Conservation (phyloP, 2,888 invertebrate species). For the Sphaerophoria rueppellii region DNA sequence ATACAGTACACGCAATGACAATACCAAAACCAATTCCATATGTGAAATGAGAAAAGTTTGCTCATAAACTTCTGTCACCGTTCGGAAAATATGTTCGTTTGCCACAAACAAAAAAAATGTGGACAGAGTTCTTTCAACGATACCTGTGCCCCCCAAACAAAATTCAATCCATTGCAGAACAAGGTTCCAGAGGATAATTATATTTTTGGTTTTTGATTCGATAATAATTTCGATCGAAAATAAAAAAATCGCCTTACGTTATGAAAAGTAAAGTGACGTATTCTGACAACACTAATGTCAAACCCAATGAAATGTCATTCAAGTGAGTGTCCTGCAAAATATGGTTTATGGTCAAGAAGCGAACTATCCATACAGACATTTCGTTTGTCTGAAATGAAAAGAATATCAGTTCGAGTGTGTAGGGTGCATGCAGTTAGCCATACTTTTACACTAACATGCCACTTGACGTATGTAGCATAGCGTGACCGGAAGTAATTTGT, state of each 20-base stretch:
- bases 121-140: constrained; percentile 36
- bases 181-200: constrained; percentile 28
- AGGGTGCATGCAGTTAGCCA: constrained; percentile 51
- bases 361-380: constrained; percentile 18
- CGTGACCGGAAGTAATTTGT: constrained; percentile 77
- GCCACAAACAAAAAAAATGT: not conserved
- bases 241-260: constrained; percentile 41
- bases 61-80: constrained; percentile 24
- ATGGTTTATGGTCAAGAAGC: constrained; percentile 52
- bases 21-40: not conserved
- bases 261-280: constrained; percentile 29
- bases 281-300: constrained; percentile 48
- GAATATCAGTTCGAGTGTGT: constrained; percentile 15
- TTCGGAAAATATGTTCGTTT: constrained; percentile 9
- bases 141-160: constrained; percentile 9
- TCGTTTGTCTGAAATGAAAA: not conserved
- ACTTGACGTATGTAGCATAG: constrained; percentile 56
- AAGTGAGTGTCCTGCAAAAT: constrained; percentile 55
- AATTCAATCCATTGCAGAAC: too few species aligned
- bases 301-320: constrained; percentile 69
- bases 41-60: constrained; percentile 38
- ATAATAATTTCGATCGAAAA: constrained; percentile 51
- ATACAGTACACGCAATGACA: constrained; percentile 31
- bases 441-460: constrained; percentile 43
- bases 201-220: constrained; percentile 28